These are phyloP conservation scores for Musca vetustissima DNA, from an alignment of 1,140 invertebrate genomes.

Conservation along the genomic window DNA sequence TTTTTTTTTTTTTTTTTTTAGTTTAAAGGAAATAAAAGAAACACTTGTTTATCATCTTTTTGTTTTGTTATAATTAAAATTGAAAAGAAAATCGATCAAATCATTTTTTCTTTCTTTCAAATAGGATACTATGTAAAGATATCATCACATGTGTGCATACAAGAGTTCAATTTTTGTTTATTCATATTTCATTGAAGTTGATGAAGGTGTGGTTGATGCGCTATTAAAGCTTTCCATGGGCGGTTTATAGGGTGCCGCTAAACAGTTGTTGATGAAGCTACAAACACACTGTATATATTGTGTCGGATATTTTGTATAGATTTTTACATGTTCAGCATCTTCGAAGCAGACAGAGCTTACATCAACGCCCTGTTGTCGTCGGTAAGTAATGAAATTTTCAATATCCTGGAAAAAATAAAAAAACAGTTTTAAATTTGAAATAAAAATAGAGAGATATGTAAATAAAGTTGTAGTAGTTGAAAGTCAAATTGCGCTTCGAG, in stretches of 20 bases:
- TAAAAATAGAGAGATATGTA: too few relatives aligned
- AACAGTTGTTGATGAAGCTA: constrained; percentile 64
- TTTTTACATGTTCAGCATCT: constrained; percentile 71
- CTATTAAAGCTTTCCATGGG: constrained; percentile 6
- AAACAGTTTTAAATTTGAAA: too few relatives aligned
- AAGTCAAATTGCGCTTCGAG: too few relatives aligned
- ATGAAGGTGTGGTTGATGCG: background rate
- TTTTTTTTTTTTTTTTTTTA: too few relatives aligned
- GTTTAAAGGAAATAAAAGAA: background rate
- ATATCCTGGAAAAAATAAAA: too few relatives aligned
- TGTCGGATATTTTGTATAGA: constrained; percentile 64
- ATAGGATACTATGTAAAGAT: too few relatives aligned
- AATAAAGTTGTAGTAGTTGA: too few relatives aligned
- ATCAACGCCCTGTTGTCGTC: constrained; percentile 62
- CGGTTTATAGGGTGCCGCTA: constrained; percentile 41
- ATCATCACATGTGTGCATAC: too few relatives aligned
- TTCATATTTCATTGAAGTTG: constrained; percentile 10
- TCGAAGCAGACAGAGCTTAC: constrained; percentile 66
- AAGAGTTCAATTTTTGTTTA: background rate
- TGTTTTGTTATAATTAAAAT: background rate
- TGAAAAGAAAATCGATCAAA: background rate
- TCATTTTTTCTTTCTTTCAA: too few relatives aligned
- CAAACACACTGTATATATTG: constrained; percentile 65
- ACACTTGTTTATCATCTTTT: background rate
- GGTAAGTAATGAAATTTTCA: constrained; percentile 63